These are phyloP conservation scores for Microplitis mediator DNA, from an alignment of 1,140 invertebrate genomes.

Conservation along the genomic window DNA sequence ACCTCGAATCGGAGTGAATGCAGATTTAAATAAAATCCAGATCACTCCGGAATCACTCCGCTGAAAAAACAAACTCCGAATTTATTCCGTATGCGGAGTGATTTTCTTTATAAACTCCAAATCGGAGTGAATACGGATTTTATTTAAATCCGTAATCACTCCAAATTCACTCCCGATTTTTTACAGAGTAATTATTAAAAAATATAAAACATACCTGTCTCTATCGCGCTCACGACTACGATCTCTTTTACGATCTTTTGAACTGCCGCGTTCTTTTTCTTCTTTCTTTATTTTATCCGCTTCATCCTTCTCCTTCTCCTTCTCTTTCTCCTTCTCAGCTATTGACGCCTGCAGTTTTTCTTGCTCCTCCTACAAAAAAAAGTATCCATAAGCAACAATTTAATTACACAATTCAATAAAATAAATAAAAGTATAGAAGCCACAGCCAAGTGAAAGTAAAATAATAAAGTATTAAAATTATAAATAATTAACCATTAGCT, in stretches of 20 bases:
- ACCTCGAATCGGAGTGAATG: too few relatives aligned
- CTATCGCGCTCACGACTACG: slow-evolving; percentile 60
- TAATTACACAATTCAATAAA: slow-evolving; percentile 17
- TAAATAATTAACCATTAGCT: background rate
- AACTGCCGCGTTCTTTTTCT: slow-evolving; percentile 54
- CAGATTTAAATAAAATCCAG: too few relatives aligned
- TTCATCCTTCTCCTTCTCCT: slow-evolving; percentile 55
- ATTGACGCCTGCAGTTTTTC: slow-evolving; percentile 70
- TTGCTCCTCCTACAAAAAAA: slow-evolving; percentile 69
- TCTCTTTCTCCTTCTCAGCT: slow-evolving; percentile 63
- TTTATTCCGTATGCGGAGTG: too few relatives aligned
- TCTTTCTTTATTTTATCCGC: slow-evolving; percentile 59
- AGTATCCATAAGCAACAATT: background rate
- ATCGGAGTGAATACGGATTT: too few relatives aligned
- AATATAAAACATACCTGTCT: slow-evolving; percentile 51
- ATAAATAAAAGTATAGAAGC: background rate
- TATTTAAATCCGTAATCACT: too few relatives aligned
- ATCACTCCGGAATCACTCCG: too few relatives aligned
- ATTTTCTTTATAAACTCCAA: too few relatives aligned
- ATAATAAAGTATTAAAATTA: background rate
- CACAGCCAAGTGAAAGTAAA: background rate
- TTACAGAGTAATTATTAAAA: background rate
- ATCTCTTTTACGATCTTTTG: slow-evolving; percentile 56
- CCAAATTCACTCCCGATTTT: too few relatives aligned
- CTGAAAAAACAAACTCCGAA: too few relatives aligned